These are phyloP conservation scores for Schlechtendalia chinensis DNA, from an alignment of 1,140 invertebrate genomes.

Conservation along the genomic window DNA sequence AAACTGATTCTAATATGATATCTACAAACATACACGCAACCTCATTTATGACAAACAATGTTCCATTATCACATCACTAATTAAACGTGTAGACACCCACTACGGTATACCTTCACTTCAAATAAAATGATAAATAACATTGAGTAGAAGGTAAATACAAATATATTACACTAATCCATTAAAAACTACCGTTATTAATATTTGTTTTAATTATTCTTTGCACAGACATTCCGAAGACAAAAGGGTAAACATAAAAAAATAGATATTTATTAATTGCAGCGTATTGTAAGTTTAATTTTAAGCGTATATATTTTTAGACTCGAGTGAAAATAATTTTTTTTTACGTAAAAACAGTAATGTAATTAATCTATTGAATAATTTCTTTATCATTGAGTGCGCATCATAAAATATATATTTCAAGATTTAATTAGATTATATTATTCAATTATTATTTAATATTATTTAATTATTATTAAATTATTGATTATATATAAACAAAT, in stretches of 20 bases:
- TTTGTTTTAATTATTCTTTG: not conserved
- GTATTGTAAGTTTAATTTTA: too few relatives aligned
- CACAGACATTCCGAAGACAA: not conserved
- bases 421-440: too few relatives aligned
- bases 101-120: not conserved
- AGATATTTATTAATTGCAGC: not conserved
- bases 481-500: too few relatives aligned
- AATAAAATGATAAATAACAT: constrained; percentile 5
- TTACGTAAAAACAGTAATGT: too few relatives aligned
- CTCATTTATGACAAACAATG: constrained; percentile 1
- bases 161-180: not conserved
- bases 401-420: too few relatives aligned
- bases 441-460: too few relatives aligned
- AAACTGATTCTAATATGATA: not conserved
- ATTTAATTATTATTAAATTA: too few relatives aligned
- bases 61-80: not conserved
- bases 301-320: too few relatives aligned
- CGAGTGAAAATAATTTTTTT: too few relatives aligned
- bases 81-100: not conserved
- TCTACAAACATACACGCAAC: not conserved
- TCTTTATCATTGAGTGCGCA: too few relatives aligned
- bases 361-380: too few relatives aligned
- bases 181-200: not conserved
- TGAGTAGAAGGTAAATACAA: not conserved
- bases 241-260: not conserved